phyloP scores from a whole-genome alignment of 2,888 invertebrate species.

The Entomobrya proxima region DNA sequence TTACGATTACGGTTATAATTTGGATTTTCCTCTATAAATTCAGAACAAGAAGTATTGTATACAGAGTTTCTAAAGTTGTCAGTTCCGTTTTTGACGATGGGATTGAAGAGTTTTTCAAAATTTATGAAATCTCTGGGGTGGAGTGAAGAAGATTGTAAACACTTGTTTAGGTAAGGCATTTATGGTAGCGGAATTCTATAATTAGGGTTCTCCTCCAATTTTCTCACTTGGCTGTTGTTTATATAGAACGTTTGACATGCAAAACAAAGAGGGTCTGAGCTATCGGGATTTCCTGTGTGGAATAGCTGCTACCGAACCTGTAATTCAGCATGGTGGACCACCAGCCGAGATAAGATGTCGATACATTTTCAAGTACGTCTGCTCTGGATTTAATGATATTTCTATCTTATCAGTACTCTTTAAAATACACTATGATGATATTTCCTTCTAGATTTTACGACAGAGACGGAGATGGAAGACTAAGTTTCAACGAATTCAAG shows the following conservation, averaged over 20 bases:
- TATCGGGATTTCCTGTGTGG: conserved; percentile 82
- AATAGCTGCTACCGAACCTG: conserved; percentile 83
- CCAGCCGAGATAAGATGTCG: conserved; percentile 84
- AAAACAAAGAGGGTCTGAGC: conserved; percentile 79
- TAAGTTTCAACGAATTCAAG: conserved; percentile 82
- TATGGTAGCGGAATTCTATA: neutral
- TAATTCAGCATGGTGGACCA: conserved; percentile 82
- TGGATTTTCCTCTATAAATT: neutral
- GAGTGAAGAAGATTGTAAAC: conserved; percentile 76
- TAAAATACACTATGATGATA: neutral
- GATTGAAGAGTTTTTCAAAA: conserved; percentile 79
- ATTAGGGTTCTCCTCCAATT: neutral
- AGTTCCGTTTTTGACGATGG: conserved; percentile 82
- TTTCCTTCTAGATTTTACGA: conserved; percentile 81
- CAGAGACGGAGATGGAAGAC: conserved; percentile 79
- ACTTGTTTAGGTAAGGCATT: conserved; percentile 46
- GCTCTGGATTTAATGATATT: conserved; percentile 71
- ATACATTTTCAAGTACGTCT: conserved; percentile 84
- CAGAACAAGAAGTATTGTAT: conserved; percentile 81
- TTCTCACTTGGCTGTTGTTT: no score
- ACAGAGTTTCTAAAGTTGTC: conserved; percentile 80
- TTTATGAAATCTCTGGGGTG: conserved; percentile 81
- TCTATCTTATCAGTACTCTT: conserved; percentile 38
- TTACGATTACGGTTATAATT: no score
- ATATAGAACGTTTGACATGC: conserved; percentile 81